Base-by-base conservation (phyloP, 2,888 invertebrate genomes). In the Ectemnius lituratus region DNA sequence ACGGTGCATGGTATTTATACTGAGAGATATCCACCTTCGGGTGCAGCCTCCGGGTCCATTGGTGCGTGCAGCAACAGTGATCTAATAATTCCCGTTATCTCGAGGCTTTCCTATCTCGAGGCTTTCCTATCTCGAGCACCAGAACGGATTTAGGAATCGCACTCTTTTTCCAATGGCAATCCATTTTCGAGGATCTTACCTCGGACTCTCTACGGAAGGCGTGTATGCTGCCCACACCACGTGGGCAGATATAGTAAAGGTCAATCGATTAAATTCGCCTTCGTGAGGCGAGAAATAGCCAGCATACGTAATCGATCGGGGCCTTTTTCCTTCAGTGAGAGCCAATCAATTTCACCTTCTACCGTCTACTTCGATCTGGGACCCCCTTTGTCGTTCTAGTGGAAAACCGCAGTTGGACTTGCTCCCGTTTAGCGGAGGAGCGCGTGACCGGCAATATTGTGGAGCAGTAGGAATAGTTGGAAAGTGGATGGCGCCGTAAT, bases 401-500 rank as follows among this genome's bases (percentile, higher is more conserved):
- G 37, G 37, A 37, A 37, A 37, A 11, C 6, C 11, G 8, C 37
- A 11, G 37, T 11, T 37, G 37, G 37, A 37, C 37, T 37, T 37
- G 37, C 37, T 37, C 37, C 11, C 37, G 37, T 37, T 37, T 37
- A 6, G 37, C 37, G 37, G 11, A 37, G 37, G 37, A 37, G 8
- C 37, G 37, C 8, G 37, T 37, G 37, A 23, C 23, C 23, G 23
- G 23, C 23, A 23, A 37, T 37, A 37, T 37, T 37, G 8, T 11
- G 8, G 37, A 37, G 37, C 37, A 37, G 11, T 11, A 37, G 8
- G 8, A 11, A 37, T 11, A 37, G 37, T 37, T 85, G 80, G 87
- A 86, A 87, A 87, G 85, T 83, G 63, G 77, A 80, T 37, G 37
- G 37, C 37, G 37, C 37, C 37, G 37, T 37, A 37, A 37, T 37